These are phyloP conservation scores for Dromococcyx pavoninus DNA, from an alignment of 2,797 vertebrate genomes.

Conservation along the genomic window DNA sequence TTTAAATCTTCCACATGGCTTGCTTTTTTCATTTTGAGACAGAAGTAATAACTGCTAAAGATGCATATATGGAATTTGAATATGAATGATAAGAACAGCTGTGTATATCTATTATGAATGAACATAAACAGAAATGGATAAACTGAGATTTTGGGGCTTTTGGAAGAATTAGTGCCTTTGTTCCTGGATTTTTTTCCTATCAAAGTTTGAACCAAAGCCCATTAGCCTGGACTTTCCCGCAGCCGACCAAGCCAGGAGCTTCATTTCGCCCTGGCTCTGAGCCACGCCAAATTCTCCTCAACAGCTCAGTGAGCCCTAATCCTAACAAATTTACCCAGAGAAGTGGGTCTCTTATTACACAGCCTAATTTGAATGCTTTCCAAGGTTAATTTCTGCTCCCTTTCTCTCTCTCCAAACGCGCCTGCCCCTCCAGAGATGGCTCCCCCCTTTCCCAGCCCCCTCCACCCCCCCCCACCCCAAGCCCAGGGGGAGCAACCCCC, in stretches of 20 bases:
- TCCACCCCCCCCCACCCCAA: not conserved
- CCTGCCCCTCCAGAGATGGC: not conserved
- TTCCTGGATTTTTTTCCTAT: constrained; percentile 74
- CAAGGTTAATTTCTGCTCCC: constrained; percentile 71
- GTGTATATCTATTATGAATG: constrained; percentile 77
- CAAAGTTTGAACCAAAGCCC: constrained; percentile 73
- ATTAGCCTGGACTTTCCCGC: constrained; percentile 68
- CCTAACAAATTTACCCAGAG: constrained; percentile 75
- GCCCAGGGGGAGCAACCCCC: not conserved
- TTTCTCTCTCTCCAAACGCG: constrained; percentile 26
- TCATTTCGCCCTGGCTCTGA: constrained; percentile 67
- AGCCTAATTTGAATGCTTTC: constrained; percentile 71
- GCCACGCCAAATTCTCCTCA: constrained; percentile 69
- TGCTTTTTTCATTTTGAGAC: not conserved
- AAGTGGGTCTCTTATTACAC: constrained; percentile 75
- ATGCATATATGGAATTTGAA: constrained; percentile 72
- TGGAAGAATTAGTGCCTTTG: constrained; percentile 77
- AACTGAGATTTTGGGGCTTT: constrained; percentile 74
- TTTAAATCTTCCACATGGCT: not conserved
- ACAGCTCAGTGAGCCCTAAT: constrained; percentile 76
- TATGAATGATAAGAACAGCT: constrained; percentile 77
- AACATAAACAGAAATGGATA: constrained; percentile 77
- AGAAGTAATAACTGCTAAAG: constrained; percentile 61
- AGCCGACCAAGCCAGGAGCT: constrained; percentile 68
- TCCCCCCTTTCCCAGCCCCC: not conserved